Evolutionary conservation across 2,888 invertebrate genomes (phyloP), one percentile per base, ranked within the genome.

Genomic region (Melolontha melolontha): DNA sequence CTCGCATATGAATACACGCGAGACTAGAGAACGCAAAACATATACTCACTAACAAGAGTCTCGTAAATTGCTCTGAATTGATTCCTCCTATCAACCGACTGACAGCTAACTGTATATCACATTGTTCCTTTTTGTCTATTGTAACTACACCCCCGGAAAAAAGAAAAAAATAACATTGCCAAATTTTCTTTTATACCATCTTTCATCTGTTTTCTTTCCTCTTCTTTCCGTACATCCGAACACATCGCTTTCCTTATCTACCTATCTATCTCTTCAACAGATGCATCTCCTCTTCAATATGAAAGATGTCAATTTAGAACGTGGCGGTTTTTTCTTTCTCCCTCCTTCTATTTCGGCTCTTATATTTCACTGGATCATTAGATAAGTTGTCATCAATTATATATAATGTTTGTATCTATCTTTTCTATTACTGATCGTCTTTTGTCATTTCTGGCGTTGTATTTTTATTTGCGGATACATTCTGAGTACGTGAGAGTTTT

Each of bases 41-140:
- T 59, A 44, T 29, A 44, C 29, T 29, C 12, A 27, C 8, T 34
- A 34, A 34, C 34, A 34, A 10, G 29, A 40, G 59, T 34, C 59
- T 59, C 59, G 59, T 59, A 44, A 59, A 59, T 59, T 47, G 44
- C 47, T 44, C 29, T 29, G 59, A 44, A 74, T 74, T 74, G 74
- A 72, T 74, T 73, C 66, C 66, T 72, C 71, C 73, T 71, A 72
- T 74, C 73, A 68, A 69, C 62, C 65, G 51, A 67, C 67, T 71
- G 74, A 74, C 74, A 72, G 71, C 39, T 66, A 39, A 64, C 74
- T 65, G 73, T 74, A 70, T 71, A 73, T 74, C 70, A 74, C 71
- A 73, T 73, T 73, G 73, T 74, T 74, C 34, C 34, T 73, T 73
- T 70, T 65, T 68, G 59, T 69, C 68, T 67, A 69, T 71, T 74